These are phyloP conservation scores for Arbacia lixula DNA, from an alignment of 53 echinoderm and acorn worm genomes.

Conservation along the genomic window DNA sequence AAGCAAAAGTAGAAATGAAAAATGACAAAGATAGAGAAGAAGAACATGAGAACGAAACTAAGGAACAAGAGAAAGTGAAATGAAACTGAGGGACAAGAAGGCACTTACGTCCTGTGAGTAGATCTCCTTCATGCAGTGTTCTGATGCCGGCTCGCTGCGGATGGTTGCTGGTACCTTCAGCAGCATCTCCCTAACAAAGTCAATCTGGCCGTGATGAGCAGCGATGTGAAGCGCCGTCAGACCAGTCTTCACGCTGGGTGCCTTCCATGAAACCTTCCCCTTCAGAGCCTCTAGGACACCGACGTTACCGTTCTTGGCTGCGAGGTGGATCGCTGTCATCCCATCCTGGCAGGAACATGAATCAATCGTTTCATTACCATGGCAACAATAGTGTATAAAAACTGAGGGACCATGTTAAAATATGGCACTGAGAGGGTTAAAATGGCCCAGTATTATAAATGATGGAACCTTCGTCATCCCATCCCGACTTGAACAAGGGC, in stretches of 20 bases:
- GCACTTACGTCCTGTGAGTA: constrained; percentile 80
- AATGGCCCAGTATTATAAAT: no score
- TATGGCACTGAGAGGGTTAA: no score
- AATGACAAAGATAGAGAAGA: no score
- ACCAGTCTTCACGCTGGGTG: constrained; percentile 91
- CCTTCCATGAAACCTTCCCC: constrained; percentile 87
- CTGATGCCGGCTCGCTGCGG: constrained; percentile 78
- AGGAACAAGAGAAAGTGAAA: constrained; percentile 85
- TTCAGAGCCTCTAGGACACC: constrained; percentile 85
- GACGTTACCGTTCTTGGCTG: constrained; percentile 91
- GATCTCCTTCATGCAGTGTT: constrained; percentile 71
- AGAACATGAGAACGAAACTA: constrained; percentile 91
- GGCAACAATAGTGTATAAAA: no score
- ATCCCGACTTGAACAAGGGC: no score
- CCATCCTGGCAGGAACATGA: constrained; percentile 88
- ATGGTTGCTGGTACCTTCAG: constrained; percentile 93
- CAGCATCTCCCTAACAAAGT: constrained; percentile 95
- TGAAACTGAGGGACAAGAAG: constrained; percentile 72
- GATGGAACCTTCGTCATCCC: no score
- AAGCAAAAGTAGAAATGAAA: no score
- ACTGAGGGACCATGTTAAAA: no score
- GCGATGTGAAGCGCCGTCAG: constrained; percentile 90
- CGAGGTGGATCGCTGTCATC: constrained; percentile 93
- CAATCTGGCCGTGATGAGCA: constrained; percentile 95
- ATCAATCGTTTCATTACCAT: no score